Conservation (phyloP, 2,797 vertebrate genomes). For the Prunella strophiata region DNA sequence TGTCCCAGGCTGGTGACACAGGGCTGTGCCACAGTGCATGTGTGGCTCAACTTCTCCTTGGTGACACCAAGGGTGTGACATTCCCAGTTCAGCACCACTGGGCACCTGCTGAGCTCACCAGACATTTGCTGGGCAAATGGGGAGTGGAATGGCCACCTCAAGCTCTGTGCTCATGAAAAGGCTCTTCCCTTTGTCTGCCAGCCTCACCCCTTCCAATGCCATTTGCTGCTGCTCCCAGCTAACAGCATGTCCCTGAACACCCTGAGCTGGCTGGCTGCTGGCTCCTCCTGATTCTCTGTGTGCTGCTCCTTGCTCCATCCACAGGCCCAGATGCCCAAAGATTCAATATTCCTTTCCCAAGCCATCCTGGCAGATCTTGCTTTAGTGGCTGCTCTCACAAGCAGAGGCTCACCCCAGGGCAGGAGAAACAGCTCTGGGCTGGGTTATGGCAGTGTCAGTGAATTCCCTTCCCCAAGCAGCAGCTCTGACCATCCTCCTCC, state of each 20-base stretch:
- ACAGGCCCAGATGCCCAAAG: background rate
- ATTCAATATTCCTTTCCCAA: background rate
- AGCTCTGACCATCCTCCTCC: background rate
- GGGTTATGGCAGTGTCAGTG: accelerated
- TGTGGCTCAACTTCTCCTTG: background rate
- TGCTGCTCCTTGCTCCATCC: background rate
- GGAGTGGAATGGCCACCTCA: accelerated
- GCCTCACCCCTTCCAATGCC: background rate
- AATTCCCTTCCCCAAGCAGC: background rate
- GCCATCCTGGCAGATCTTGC: background rate
- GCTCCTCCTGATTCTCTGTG: background rate
- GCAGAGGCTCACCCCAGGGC: background rate
- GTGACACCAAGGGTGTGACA: background rate
- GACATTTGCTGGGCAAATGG: accelerated
- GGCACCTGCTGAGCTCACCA: accelerated
- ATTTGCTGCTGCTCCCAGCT: background rate
- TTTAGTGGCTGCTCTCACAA: background rate
- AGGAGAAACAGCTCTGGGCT: background rate
- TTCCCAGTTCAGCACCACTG: background rate
- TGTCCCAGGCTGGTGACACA: accelerated
- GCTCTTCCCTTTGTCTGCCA: background rate
- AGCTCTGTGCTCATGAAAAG: background rate
- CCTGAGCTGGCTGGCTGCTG: background rate
- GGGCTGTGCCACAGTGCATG: accelerated
- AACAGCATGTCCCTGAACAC: background rate